A percentile compares a stretch with the other conserved stretches of the same genome.
Conservation (phyloP, 2,797 vertebrate genomes). For the Hylomyscus alleni region DNA sequence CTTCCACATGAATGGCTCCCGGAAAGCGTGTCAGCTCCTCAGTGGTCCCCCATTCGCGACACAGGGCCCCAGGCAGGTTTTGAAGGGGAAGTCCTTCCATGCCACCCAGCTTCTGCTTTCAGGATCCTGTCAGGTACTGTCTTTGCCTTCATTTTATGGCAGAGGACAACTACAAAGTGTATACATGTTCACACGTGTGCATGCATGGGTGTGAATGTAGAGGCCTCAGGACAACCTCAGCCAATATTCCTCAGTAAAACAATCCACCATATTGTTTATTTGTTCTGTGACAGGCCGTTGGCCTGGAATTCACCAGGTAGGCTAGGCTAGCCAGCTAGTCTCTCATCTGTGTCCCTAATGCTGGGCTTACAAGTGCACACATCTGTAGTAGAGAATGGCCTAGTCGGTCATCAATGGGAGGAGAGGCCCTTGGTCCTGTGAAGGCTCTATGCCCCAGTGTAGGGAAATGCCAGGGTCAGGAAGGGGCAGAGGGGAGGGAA, state of each 20-base stretch:
- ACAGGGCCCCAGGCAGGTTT: fast-evolving
- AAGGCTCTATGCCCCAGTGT: too few species aligned
- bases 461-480: too few species aligned
- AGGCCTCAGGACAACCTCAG: not conserved
- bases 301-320: not conserved
- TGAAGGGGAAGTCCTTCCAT: not conserved
- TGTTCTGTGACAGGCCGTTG: not conserved
- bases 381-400: too few species aligned
- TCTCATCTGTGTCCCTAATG: not conserved
- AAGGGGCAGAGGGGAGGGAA: too few species aligned
- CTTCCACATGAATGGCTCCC: fast-evolving
- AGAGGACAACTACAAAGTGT: not conserved
- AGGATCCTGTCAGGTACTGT: not conserved
- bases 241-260: not conserved
- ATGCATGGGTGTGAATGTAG: not conserved
- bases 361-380: not conserved
- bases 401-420: too few species aligned
- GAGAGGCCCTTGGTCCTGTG: too few species aligned
- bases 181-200: not conserved
- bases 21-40: not conserved
- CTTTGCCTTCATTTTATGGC: not conserved
- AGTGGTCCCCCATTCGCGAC: fast-evolving
- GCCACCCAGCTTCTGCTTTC: not conserved
- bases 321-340: not conserved
- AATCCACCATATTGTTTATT: not conserved